A percentile compares a stretch with the other conserved stretches of the same genome.
Conservation (phyloP, 64 coral and sea anemone genomes). For the Catalaphyllia jardinei region DNA sequence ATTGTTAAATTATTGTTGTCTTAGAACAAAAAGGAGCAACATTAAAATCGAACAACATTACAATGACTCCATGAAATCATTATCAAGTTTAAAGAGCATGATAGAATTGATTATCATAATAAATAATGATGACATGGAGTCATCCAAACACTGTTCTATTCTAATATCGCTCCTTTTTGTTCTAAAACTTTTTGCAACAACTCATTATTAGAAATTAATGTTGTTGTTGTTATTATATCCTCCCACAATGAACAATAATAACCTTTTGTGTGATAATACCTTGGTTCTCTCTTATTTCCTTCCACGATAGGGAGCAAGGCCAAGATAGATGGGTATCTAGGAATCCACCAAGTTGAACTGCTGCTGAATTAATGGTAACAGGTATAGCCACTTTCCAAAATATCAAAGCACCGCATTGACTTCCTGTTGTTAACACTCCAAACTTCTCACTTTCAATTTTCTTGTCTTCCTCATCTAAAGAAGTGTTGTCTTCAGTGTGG, state of each 20-base stretch:
- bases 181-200: not conserved
- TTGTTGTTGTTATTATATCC: too few relatives aligned
- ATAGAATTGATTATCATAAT: too few relatives aligned
- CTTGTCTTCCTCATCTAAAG: not conserved
- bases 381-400: slow-evolving; percentile 18
- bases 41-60: too few relatives aligned
- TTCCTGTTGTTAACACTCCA: slow-evolving; percentile 7
- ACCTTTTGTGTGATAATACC: not conserved
- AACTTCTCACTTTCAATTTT: not conserved
- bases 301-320: slow-evolving; percentile 18
- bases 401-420: slow-evolving; percentile 2
- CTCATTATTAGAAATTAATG: not conserved
- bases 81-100: too few relatives aligned
- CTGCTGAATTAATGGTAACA: not conserved
- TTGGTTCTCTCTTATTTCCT: not conserved
- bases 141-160: too few relatives aligned
- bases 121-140: too few relatives aligned
- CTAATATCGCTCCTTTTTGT: not conserved
- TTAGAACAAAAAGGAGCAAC: too few relatives aligned
- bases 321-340: not conserved
- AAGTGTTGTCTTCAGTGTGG: not conserved
- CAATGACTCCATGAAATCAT: too few relatives aligned
- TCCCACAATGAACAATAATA: too few relatives aligned
- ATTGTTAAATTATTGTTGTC: too few relatives aligned
- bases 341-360: slow-evolving; percentile 11